A percentile compares a stretch with the other conserved stretches of the same genome.
phyloP scores from a whole-genome alignment of 2,888 invertebrate genomes.

The Erebia ligea region DNA sequence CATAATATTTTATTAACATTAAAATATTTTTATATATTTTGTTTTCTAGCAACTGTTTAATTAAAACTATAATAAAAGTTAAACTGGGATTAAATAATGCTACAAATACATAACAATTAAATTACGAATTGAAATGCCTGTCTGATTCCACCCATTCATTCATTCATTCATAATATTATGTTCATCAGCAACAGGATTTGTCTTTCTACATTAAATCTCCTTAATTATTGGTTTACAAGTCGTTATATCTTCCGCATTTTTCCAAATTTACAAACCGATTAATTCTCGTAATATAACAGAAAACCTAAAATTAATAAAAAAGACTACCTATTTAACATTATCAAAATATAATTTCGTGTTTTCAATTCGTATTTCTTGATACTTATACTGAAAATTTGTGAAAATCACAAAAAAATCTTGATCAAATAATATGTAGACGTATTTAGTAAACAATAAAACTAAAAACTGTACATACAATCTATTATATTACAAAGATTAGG shows the following conservation, averaged over 20 bases:
- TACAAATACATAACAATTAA: neutral
- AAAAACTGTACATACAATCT: constrained; percentile 32
- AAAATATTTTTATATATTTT: neutral
- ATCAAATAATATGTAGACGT: neutral
- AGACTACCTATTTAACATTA: neutral
- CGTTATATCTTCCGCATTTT: neutral
- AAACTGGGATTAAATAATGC: neutral
- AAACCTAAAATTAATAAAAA: neutral
- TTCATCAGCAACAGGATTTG: neutral
- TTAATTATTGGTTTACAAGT: neutral
- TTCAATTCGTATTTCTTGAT: constrained; percentile 2
- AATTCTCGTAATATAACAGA: neutral
- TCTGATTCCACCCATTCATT: neutral
- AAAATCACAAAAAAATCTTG: neutral
- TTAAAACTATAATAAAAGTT: neutral
- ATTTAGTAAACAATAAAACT: constrained; percentile 23
- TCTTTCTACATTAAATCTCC: neutral
- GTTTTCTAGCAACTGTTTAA: neutral
- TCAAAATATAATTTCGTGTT: neutral
- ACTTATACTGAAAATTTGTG: neutral
- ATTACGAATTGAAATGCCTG: constrained; percentile 1
- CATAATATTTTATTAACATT: neutral
- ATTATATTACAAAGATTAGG: constrained; percentile 34
- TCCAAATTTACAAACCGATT: neutral
- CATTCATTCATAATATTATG: neutral